Evolutionary conservation across 2,888 invertebrate species (phyloP).

Genomic region (Xanthorhoe designata): DNA sequence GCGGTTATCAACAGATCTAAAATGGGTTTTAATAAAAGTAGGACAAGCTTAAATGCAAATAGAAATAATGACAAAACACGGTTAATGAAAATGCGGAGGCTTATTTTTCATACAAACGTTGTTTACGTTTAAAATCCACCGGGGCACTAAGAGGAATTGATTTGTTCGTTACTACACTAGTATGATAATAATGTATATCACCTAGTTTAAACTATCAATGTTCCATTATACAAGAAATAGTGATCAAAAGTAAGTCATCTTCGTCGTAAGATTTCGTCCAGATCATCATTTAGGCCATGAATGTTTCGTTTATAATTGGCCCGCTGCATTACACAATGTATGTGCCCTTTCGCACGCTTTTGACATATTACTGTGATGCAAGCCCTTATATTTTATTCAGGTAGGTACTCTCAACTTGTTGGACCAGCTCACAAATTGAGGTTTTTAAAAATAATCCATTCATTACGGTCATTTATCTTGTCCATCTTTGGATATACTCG

Average conservation of each 20-base stretch:
- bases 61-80: conserved; percentile 18
- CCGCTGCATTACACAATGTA: conserved; percentile 56
- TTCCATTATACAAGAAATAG: conserved; percentile 4
- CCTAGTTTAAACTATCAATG: background rate
- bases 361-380: conserved; percentile 71
- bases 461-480: conserved; percentile 42
- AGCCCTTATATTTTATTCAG: conserved; percentile 52
- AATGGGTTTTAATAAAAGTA: conserved; percentile 28
- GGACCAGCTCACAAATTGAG: conserved; percentile 32
- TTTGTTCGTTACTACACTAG: background rate
- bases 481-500: conserved; percentile 38
- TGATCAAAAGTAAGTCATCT: conserved; percentile 23
- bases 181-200: background rate
- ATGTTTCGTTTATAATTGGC: conserved; percentile 51
- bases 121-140: background rate
- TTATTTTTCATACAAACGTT: conserved; percentile 2
- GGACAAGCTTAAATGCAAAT: conserved; percentile 28
- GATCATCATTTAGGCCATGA: conserved; percentile 43
- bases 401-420: conserved; percentile 34
- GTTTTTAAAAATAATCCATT: conserved; percentile 43
- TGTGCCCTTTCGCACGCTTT: conserved; percentile 71
- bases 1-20: conserved; percentile 27
- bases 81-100: background rate
- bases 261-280: conserved; percentile 18
- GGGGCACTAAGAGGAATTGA: background rate